These are phyloP conservation scores for Ceuthmochares aereus DNA, from an alignment of 2,113 vertebrate genomes.

Conservation along the genomic window DNA sequence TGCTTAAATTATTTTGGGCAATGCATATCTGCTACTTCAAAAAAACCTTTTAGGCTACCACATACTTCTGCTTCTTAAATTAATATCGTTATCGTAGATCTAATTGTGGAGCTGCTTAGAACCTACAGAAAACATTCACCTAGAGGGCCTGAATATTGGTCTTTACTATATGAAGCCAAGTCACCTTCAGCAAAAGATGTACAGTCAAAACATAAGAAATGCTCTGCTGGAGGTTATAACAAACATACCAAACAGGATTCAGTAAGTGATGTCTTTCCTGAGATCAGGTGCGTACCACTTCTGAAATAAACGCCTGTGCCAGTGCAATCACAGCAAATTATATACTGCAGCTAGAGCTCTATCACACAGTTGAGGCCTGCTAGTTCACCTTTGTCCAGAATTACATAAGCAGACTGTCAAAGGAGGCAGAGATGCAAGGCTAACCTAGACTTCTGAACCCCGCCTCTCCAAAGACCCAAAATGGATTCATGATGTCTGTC, in stretches of 20 bases:
- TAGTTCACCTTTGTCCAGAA: neutral
- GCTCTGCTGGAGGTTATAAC: neutral
- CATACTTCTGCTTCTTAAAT: neutral
- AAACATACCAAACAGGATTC: neutral
- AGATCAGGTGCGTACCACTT: neutral
- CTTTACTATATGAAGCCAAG: neutral
- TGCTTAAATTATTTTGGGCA: neutral
- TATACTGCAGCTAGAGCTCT: neutral
- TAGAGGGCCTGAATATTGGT: neutral
- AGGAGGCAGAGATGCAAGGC: neutral
- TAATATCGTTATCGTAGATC: neutral
- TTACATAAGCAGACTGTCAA: neutral
- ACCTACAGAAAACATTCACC: neutral
- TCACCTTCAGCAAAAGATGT: neutral
- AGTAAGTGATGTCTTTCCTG: neutral
- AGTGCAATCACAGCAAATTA: neutral
- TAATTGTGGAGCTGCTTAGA: neutral
- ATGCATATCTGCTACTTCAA: neutral
- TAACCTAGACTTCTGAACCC: neutral
- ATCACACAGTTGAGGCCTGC: neutral
- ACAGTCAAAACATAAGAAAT: neutral
- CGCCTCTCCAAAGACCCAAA: neutral
- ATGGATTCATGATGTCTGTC: neutral
- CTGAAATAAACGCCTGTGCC: neutral
- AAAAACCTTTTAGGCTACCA: neutral